Base-by-base conservation (phyloP, 2,888 invertebrate species). In the Noctuana brunneofusca region DNA sequence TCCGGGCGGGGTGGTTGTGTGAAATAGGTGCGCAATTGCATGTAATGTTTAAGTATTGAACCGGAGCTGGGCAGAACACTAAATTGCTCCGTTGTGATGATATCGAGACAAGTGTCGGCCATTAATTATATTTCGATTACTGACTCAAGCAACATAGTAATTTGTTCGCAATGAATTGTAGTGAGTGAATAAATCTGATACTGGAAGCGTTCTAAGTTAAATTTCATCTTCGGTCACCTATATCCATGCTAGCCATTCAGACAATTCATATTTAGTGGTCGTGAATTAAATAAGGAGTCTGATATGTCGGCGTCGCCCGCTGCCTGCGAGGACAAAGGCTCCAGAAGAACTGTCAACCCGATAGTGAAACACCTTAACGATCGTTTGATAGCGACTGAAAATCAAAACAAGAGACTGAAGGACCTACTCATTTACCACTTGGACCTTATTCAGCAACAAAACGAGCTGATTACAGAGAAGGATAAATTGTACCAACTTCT, bases 401-500 rank as follows among this genome's bases (percentile, higher is more conserved):
- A 58, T 75, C 95, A 95, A 87, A 94, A 95, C 82, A 94, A 92
- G 80, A 94, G 93, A 74, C 89, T 95, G 57, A 96, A 97, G 86
- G 95, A 96, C 69, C 93, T 97, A 78, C 89, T 97, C 68, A 88
- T 97, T 64, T 93, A 96, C 70, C 97, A 98, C 82, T 91, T 97
- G 75, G 97, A 97, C 84, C 90, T 97, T 66, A 96, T 97, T 79
- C 97, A 97, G 82, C 96, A 97, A 85, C 97, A 97, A 86, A 96
- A 96, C 75, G 97, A 97, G 76, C 94, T 95, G 74, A 93, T 97
- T 68, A 92, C 94, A 70, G 94, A 94, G 71, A 96, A 96, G 84
- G 97, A 97, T 73, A 96, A 95, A 80, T 92, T 95, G 57, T 93
- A 96, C 68, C 93, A 94, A 64, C 92, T 94, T 58, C 88, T 97